Evolutionary conservation across 1,140 invertebrate species (phyloP), one percentile per base, ranked within the genome.

Genomic region (Polypedilum pembai): DNA sequence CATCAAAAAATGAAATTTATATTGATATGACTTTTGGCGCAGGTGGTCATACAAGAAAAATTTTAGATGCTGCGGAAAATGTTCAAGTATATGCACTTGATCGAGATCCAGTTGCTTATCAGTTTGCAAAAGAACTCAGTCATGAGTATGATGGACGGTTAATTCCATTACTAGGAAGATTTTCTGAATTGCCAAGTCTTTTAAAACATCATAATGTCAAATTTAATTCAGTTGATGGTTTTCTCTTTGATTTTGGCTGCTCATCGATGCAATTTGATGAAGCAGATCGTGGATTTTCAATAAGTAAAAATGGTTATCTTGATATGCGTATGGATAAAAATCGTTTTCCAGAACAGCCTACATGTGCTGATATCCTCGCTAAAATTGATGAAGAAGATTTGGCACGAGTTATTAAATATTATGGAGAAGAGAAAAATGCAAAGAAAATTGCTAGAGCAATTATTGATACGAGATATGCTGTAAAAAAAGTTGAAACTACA

Each of bases 251-350:
- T 85, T 91, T 94, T 82, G 96, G 96, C n/a, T 94, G 92, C 81
- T 98, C 95, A 4, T 95, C 94, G 0, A 97, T 98, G 93, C 96
- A 99, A 83, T 90, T 96, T 80, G 91, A 97, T 79, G 85, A 86
- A 78, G 83, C 87, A 1, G 84, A 87, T 17, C 85, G 96, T 80
- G 96, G 96, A 5, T 98, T 99, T 84, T 89, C 92, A 12, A 77
- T 97, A 0, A 90, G 88, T 72, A 87, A 88, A 80, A 87, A 96
- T 85, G 94, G 94, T 0, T 92, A 91, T 8, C 85, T 99, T 73
- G 96, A 98, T 80, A 98, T 98, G 96, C 86, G 96, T 80, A 98
- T 98, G 96, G 93, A 96, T 85, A 88, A 89, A 1, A 83, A 86
- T 40, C 86, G 90, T 78, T 89, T 85, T 80, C 85, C 88, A 17